Evolutionary conservation across 2,888 invertebrate species (phyloP), one percentile per base, ranked within the genome.

Genomic region (Gnatocerus cornutus): DNA sequence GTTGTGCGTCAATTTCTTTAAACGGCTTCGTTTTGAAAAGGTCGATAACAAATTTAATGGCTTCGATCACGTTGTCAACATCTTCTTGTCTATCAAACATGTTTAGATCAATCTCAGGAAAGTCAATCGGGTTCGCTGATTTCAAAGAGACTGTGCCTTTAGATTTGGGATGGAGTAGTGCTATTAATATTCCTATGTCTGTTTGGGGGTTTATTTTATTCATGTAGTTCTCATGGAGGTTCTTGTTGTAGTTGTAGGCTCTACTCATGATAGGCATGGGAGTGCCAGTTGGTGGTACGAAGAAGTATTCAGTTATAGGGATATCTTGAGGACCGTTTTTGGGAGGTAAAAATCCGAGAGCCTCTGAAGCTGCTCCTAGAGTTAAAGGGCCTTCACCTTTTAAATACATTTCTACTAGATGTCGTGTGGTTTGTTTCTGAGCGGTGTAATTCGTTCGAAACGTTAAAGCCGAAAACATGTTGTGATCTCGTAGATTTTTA

Each of bases 51-150:
- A 59, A 68, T 9, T 89, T 84, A 2, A 91, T 87, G 0, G 90
- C 89, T 10, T 87, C 86, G 0, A 91, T 86, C 5, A 91, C 83
- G 1, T 88, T 90, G 76, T 94, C 94, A 0, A 89, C 83, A 76
- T 94, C 94, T n/a, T 76, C 62, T 9, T 69, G 56, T 61, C 80
- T 79, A 3, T 43, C 29, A 14, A 64, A 50, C 8, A 72, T 77
- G 21, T 76, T 74, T 4, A 75, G 74, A 67, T 80, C 64, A 13
- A 81, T 80, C n/a, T 73, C 1, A 0, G 81, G 80, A 64, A 74
- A 76, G 30, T 79, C 77, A 39, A 73, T 74, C 5, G 79, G 78
- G 68, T 76, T 69, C 1, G 68, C 73, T 5, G 80, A 77, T 67
- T 74, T 72, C 41, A 81, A 63, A 21, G 62, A 71, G 13, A 81